phyloP scores from a whole-genome alignment of 2,113 vertebrate genomes.

The Peucedramus taeniatus region DNA sequence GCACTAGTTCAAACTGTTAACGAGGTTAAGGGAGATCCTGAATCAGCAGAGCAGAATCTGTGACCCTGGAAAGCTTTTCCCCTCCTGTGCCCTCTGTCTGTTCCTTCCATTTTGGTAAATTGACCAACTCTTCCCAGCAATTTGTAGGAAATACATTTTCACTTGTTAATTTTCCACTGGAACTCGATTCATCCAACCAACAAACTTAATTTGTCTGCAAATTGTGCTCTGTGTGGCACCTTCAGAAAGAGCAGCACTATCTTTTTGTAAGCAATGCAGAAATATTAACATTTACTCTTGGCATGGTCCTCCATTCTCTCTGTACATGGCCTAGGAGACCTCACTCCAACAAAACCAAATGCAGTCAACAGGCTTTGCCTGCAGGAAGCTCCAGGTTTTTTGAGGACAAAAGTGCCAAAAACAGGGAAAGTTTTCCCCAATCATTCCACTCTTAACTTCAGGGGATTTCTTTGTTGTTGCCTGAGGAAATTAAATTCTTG shows the following conservation, averaged over 20 bases:
- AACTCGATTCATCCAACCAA: constrained; percentile 52
- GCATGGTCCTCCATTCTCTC: background rate
- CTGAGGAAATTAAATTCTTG: background rate
- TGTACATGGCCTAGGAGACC: background rate
- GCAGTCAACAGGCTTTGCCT: background rate
- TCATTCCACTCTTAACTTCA: background rate
- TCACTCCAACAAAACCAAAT: background rate
- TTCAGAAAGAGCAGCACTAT: background rate
- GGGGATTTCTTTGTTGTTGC: background rate
- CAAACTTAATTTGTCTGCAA: constrained; percentile 1
- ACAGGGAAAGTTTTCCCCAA: background rate
- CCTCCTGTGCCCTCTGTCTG: background rate
- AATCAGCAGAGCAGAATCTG: constrained; percentile 68
- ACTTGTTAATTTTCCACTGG: constrained; percentile 44
- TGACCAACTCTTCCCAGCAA: constrained; percentile 40
- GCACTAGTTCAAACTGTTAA: constrained; percentile 57
- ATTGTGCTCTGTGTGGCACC: background rate
- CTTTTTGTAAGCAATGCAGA: background rate
- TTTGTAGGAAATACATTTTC: constrained; percentile 64
- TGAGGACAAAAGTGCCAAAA: background rate
- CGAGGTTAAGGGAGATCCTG: constrained; percentile 61
- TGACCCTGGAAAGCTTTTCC: constrained; percentile 51
- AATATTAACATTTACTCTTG: background rate
- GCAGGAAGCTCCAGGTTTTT: background rate
- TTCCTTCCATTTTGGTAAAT: background rate